Evolutionary conservation across 2,797 vertebrate genomes (phyloP).

Genomic region (Gymnoscopelus microlampas): DNA sequence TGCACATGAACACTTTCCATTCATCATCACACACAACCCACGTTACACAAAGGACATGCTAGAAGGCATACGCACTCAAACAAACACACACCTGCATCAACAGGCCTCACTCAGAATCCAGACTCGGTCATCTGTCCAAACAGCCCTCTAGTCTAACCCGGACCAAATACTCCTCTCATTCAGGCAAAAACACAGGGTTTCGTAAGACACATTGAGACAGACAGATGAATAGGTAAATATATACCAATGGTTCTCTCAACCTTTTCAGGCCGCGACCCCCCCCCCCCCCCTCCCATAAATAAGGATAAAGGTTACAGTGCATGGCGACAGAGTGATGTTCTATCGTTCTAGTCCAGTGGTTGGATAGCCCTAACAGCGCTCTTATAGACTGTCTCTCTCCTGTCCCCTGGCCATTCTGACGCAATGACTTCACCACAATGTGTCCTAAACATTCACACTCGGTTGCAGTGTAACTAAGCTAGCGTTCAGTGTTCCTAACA

Average conservation of each 20-base stretch:
- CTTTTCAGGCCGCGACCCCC: too few species aligned
- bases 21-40: conserved; percentile 12
- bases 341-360: conserved; percentile 23
- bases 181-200: conserved; percentile 62
- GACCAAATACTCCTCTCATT: conserved; percentile 56
- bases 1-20: conserved; percentile 5
- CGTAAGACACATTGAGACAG: conserved; percentile 38
- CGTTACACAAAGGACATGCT: conserved; percentile 30
- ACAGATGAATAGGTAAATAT: neutral
- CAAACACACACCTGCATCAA: conserved; percentile 75
- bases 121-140: conserved; percentile 76
- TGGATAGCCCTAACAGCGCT: neutral
- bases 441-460: conserved; percentile 9
- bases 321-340: neutral
- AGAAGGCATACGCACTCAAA: conserved; percentile 43
- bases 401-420: conserved; percentile 3
- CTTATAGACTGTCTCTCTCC: neutral
- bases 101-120: conserved; percentile 67
- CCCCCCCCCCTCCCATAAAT: too few species aligned
- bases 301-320: neutral
- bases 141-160: conserved; percentile 61
- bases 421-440: conserved; percentile 1
- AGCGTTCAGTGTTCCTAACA: neutral
- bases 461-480: neutral
- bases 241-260: too few species aligned